Base-by-base conservation (phyloP, 1,140 invertebrate species). In the Drosophila mayri region DNA sequence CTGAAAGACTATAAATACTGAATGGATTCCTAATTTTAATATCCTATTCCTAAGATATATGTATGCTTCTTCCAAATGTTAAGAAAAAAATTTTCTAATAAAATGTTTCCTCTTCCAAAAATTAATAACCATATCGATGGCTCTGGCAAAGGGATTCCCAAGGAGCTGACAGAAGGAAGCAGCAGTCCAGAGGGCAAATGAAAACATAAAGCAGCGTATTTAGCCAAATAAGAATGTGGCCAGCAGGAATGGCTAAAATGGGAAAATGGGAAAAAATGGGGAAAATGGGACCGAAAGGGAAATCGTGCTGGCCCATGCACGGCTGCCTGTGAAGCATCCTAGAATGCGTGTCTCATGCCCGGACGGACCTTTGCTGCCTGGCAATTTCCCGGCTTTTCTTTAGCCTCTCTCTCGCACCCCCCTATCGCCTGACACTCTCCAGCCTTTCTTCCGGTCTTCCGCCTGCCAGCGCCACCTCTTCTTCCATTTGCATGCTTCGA, bases 401-500 rank as follows among this genome's bases (percentile, higher is more conserved):
- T 12, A 2, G 1, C 22, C 18, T 6, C 10, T n/a, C 25, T 1
- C 22, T 5, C 2, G 1, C 4, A n/a, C 16, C 0, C 8, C n/a
- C 9, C 37, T 3, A 5, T 2, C 6, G 0, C 11, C 2, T 16
- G 12, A 30, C 10, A n/a, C 37, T 6, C 44, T 49, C 8, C 6
- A 11, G 28, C 28, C 44, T 50, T 47, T 47, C 20, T 63, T 43
- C 44, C 44, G 12, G 49, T 30, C 49, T n/a, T 44, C 47, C 22
- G 22, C 8, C 44, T 12, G 18, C 41, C 43, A 12, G 11, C 20
- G 41, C 2, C 20, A 20, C 38, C 47, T 30, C 47, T 67, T 54
- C 32, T 8, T 43, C 52, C 54, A 72, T 72, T 76, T 83, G 76
- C 76, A 74, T 82, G 71, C 65, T 72, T 60, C 68, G 68, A 79